Evolutionary conservation across 2,888 invertebrate genomes (phyloP), one percentile per base, ranked within the genome.

Genomic region (Aporophyla nigra): DNA sequence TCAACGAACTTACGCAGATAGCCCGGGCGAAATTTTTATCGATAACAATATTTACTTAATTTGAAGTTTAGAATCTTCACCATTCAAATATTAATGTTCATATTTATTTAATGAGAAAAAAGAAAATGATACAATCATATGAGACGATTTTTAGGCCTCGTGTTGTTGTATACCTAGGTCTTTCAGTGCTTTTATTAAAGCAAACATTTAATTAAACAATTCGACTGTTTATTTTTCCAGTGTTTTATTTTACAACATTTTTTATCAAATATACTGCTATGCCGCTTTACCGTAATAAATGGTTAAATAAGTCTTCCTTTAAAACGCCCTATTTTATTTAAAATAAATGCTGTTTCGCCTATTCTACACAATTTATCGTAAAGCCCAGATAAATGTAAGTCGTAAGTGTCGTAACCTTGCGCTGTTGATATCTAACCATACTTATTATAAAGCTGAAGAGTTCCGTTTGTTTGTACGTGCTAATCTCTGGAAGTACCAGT

Each of bases 1-100:
- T 83, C 40, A 83, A 75, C n/a, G 75, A 75, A 59, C 85, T 63
- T 40, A 0, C n/a, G 7, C 43, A 71, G 81, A 83, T 84, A 81
- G 62, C 54, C 68, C 65, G 77, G 40, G 65, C 65, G 43, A 78
- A 71, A 51, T 69, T 40, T 9, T 65, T 62, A 80, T 62, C 24
- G 24, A 69, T 71, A 79, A 61, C 21, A 61, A 59, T 74, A 74
- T 65, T 46, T 10, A 46, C 43, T 78, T 27, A 19, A 43, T 59
- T 61, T 56, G 0, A 27, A 27, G 0, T 59, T n/a, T 51, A n/a
- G 27, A 69, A 80, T 7, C 49, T 49, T 40, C 3, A 21, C 7
- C 0, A 4, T 9, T 54, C 16, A 49, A 61, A 56, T 49, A 46
- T 10, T 16, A 51, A 46, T 59, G 7, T 51, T n/a, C 10, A 5